Evolutionary conservation across 2,797 vertebrate species (phyloP), one percentile per base, ranked within the genome.

Genomic region (Scleropages formosus): DNA sequence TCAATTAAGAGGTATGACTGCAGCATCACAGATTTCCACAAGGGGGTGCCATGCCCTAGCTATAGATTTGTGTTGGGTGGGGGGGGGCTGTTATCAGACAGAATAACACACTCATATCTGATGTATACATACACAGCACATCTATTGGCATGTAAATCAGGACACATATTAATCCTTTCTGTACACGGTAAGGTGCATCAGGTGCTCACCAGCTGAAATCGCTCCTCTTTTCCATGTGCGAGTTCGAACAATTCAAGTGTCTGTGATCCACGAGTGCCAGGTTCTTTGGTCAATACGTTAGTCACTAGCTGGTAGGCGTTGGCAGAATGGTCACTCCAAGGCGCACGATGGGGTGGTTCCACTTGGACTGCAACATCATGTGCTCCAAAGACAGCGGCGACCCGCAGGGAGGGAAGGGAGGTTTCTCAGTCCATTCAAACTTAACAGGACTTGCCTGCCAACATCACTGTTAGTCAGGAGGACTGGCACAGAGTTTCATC

Each of bases 21-120:
- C 13, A 22, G 4, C 31, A 22, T 15, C 56, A 8, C 16, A n/a
- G 18, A 49, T 71, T 18, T 76, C 67, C 75, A 71, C 75, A 70
- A 76, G 75, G 75, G 67, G 75, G 75, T 4, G 64, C 53, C 27
- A 76, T 61, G 31, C 8, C 26, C 66, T 26, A 53, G 58, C 24
- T 70, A 44, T 61, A 16, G 66, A 60, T 18, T 44, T 22, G 9
- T 47, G 6, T 12, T 46, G n/a, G 31, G n/a, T 1, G 13, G 51
- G 74, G 60, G 74, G 60, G 53, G 46, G 8, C 0, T n/a, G 11
- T 58, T n/a, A 44, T 13, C 16, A 4, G 49, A 24, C 6, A 24
- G 49, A 47, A 22, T 60, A 18, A 60, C 18, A n/a, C 18, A 60
- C 22, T 59, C 3, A n/a, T n/a, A 22, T 60, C 8, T 18, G 60